Evolutionary conservation across 2,113 vertebrate species (phyloP).

Genomic region (Mormyrus lacerda): DNA sequence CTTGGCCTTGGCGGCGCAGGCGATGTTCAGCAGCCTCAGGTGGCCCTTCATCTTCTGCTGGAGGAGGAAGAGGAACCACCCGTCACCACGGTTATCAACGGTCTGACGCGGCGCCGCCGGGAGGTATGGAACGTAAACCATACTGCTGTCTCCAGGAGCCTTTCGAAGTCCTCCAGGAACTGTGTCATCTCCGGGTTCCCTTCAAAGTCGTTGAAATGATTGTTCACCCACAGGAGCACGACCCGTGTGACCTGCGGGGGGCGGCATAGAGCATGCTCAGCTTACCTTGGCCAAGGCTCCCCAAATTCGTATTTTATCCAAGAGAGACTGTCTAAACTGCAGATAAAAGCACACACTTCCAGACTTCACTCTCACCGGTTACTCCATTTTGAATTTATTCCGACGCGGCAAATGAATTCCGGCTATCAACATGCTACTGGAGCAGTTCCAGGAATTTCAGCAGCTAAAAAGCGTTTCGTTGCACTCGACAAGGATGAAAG

Average conservation of each 20-base stretch:
- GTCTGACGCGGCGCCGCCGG: no score
- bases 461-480: background rate
- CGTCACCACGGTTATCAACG: background rate
- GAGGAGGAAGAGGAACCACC: slow-evolving; percentile 19
- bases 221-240: slow-evolving; percentile 94
- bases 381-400: background rate
- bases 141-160: slow-evolving; percentile 80
- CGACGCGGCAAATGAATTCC: background rate
- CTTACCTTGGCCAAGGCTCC: background rate
- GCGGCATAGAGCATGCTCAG: background rate
- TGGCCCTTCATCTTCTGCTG: slow-evolving; percentile 95
- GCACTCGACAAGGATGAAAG: background rate
- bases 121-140: slow-evolving; percentile 29
- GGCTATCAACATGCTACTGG: background rate
- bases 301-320: background rate
- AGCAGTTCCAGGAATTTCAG: background rate
- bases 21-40: slow-evolving; percentile 88
- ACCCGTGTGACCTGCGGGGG: slow-evolving; percentile 80
- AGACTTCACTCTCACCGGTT: background rate
- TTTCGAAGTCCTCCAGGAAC: slow-evolving; percentile 94
- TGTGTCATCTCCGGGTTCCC: slow-evolving; percentile 85
- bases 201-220: slow-evolving; percentile 98
- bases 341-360: background rate
- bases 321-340: background rate
- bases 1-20: slow-evolving; percentile 92